Conservation (phyloP, 2,888 invertebrate genomes). For the Dysmachus trigonus region DNA sequence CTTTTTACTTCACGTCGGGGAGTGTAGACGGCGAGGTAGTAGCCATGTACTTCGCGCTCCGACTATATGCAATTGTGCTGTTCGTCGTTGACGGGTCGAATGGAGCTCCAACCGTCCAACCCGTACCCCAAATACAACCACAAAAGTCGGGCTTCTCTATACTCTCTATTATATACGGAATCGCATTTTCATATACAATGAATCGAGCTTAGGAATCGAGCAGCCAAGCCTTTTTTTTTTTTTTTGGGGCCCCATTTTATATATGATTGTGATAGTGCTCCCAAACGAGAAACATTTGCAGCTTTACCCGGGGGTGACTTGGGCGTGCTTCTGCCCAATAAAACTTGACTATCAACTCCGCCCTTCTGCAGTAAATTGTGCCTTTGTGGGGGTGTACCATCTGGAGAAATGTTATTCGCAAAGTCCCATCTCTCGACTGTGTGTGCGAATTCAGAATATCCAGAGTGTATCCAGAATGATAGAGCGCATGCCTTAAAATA, state of each 20-base stretch:
- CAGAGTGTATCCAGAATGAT: not conserved
- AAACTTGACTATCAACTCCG: constrained; percentile 47
- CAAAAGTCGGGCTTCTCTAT: not conserved
- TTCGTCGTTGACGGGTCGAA: not conserved
- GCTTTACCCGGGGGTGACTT: constrained; percentile 43
- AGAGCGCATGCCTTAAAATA: not conserved
- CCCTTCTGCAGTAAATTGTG: constrained; percentile 45
- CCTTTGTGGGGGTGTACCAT: not conserved
- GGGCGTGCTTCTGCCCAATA: constrained; percentile 46
- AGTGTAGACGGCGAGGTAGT: not conserved
- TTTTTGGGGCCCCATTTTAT: not conserved
- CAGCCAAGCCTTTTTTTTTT: not conserved
- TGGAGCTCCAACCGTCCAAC: constrained; percentile 22
- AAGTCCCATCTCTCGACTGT: not conserved
- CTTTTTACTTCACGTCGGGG: constrained; percentile 16
- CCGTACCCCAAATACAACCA: constrained; percentile 12
- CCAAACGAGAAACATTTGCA: not conserved
- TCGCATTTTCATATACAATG: not conserved
- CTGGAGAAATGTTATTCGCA: not conserved
- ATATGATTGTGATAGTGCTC: not conserved
- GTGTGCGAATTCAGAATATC: not conserved
- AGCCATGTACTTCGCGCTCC: constrained; percentile 28
- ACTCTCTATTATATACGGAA: not conserved
- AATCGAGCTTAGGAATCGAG: not conserved
- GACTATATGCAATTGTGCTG: constrained; percentile 36